Percentiles rank a stretch among this genome's conserved stretches.
Conservation (phyloP, 1,140 invertebrate genomes). For the Hetaerina americana region DNA sequence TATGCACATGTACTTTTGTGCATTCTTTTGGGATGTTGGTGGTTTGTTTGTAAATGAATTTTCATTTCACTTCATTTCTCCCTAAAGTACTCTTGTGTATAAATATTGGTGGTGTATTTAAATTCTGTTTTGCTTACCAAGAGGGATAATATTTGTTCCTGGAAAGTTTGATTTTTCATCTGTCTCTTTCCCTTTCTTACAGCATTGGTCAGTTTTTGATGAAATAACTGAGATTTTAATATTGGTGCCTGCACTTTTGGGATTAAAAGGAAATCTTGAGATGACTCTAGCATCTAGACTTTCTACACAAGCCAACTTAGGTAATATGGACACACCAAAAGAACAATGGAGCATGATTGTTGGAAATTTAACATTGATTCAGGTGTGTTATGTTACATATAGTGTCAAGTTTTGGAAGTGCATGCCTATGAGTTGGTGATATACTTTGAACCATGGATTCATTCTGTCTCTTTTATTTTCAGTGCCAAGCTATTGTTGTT, state of each 20-base stretch:
- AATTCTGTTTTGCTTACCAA: too few species aligned
- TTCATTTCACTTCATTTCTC: too few species aligned
- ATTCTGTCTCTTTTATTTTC: conserved; percentile 22
- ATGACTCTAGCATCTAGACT: conserved; percentile 92
- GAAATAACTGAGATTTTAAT: conserved; percentile 83
- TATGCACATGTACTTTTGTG: too few species aligned
- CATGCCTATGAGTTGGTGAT: neutral
- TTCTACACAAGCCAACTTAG: conserved; percentile 78
- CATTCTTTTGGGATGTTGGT: too few species aligned
- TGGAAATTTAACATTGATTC: conserved; percentile 78
- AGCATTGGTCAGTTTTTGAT: conserved; percentile 78
- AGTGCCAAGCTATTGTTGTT: conserved; percentile 86
- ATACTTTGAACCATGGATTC: neutral
- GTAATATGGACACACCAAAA: conserved; percentile 53
- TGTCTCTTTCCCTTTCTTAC: conserved; percentile 19
- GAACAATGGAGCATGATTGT: conserved; percentile 59
- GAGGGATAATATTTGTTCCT: neutral
- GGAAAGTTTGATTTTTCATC: neutral
- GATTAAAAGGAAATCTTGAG: conserved; percentile 92
- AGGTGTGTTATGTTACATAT: conserved; percentile 41
- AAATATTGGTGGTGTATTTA: too few species aligned
- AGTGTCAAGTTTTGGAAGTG: neutral
- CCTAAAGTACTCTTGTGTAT: too few species aligned
- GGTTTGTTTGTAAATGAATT: too few species aligned
- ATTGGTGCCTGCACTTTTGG: conserved; percentile 84